Evolutionary conservation across 2,797 vertebrate species (phyloP), one percentile per base, ranked within the genome.

Genomic region (Peromyscus eremicus): DNA sequence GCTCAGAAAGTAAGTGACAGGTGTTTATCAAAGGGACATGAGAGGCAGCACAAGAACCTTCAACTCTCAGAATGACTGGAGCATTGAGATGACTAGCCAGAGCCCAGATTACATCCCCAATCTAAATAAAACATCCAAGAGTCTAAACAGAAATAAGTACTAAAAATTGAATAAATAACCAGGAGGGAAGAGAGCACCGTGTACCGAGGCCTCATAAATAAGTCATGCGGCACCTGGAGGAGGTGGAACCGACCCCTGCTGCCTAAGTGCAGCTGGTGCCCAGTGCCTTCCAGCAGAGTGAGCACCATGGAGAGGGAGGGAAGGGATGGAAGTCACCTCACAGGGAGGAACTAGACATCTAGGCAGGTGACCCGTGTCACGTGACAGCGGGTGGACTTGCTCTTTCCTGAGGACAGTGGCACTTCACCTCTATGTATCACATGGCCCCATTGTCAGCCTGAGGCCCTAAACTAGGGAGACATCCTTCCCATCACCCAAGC

Each of bases 281-380:
- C 2, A 11, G 10, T 9, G 32, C 57, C 79, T 68, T 60, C 91
- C 49, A 70, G 71, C 62, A 62, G 55, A 85, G 49, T 25, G 32
- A 13, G 4, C 9, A 55, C 37, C 5, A 4, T 0, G 43, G 21
- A 32, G 8, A n/a, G 3, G 4, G 8, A 34, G 2, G 3, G 2
- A 40, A n/a, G 32, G 60, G 6, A n/a, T 46, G 43, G 66, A 11
- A n/a, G 32, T 5, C 14, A 27, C 17, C 27, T 12, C 12, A 29
- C 2, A 6, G 37, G 60, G 89, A 71, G 46, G 84, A n/a, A 70
- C 4, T 0, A 37, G 77, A 19, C 57, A 40, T 49, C 49, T 64
- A 7, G 25, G 40, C 12, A 12, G 77, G 60, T 17, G 60, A 46
- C 13, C 12, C 4, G 0, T 37, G 55, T 27, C 57, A 52, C 6